phyloP scores from a whole-genome alignment of 2,888 invertebrate species.

The Dicranocentrus wangi region DNA sequence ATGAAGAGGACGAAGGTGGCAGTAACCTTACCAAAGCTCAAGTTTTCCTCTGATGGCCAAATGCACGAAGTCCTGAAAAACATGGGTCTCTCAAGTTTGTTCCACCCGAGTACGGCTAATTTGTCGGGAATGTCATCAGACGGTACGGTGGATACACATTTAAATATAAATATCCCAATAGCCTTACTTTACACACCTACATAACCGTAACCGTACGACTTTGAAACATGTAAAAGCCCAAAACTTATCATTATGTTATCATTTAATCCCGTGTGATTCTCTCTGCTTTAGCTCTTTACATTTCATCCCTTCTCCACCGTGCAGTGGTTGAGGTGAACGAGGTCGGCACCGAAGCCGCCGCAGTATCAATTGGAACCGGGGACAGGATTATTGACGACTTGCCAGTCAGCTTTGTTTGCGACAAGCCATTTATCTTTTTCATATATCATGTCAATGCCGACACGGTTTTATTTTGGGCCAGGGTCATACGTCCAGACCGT shows the following conservation, averaged over 20 bases:
- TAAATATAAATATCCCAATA: neutral
- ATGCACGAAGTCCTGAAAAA: constrained; percentile 65
- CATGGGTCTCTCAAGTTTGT: constrained; percentile 79
- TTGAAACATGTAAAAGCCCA: too few relatives aligned
- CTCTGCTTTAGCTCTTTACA: constrained; percentile 56
- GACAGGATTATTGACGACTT: constrained; percentile 67
- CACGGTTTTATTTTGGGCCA: constrained; percentile 83
- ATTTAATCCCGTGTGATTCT: too few relatives aligned
- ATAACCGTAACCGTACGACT: too few relatives aligned
- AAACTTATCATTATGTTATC: neutral
- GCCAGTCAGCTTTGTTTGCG: constrained; percentile 76
- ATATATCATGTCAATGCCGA: constrained; percentile 82
- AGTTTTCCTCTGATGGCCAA: constrained; percentile 76
- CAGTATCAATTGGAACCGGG: constrained; percentile 81
- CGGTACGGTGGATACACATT: constrained; percentile 46
- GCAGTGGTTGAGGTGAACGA: constrained; percentile 74
- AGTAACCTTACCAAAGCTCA: constrained; percentile 82
- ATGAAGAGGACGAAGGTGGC: constrained; percentile 67
- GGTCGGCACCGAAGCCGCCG: constrained; percentile 79
- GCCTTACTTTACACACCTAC: too few relatives aligned
- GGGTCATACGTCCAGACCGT: constrained; percentile 78
- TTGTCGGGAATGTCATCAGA: constrained; percentile 80
- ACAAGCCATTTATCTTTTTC: constrained; percentile 84
- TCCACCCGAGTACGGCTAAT: constrained; percentile 80
- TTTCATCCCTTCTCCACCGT: constrained; percentile 74